These are phyloP conservation scores for Corynorhinus townsendii DNA, from an alignment of 2,113 vertebrate species.

Conservation along the genomic window DNA sequence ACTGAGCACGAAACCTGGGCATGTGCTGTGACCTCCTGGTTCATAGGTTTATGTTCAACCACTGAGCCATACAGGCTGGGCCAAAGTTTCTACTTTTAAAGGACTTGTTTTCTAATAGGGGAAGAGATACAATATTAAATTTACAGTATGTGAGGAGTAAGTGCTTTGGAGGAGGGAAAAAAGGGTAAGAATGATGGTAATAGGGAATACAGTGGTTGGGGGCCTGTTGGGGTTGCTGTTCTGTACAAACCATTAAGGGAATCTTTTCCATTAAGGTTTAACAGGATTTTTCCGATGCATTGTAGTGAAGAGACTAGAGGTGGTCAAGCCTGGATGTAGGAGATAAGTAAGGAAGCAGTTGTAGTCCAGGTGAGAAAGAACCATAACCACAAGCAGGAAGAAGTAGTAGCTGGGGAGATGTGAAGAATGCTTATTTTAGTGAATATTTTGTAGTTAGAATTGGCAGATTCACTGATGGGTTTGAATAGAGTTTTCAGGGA, in stretches of 20 bases:
- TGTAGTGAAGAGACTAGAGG: background rate
- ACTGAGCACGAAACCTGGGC: too few relatives aligned
- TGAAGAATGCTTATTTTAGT: background rate
- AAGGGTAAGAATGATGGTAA: background rate
- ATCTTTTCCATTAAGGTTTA: background rate
- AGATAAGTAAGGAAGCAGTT: background rate
- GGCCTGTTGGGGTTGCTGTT: background rate
- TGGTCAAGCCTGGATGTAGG: background rate
- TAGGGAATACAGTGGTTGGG: background rate
- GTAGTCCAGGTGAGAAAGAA: background rate
- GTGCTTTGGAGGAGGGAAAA: background rate
- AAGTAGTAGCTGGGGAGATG: background rate
- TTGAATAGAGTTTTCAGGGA: background rate
- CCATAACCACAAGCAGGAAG: background rate
- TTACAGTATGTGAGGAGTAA: background rate
- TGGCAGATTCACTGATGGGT: background rate
- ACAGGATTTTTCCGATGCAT: background rate
- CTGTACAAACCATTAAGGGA: background rate
- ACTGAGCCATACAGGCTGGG: too few relatives aligned
- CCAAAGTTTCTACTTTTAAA: background rate
- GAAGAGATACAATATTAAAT: background rate
- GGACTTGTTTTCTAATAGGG: background rate
- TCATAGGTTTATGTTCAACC: too few relatives aligned
- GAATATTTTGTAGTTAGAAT: background rate
- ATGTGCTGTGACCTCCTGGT: too few relatives aligned